These are phyloP conservation scores for Diogma glabrata DNA, from an alignment of 2,888 invertebrate genomes.

Conservation along the genomic window DNA sequence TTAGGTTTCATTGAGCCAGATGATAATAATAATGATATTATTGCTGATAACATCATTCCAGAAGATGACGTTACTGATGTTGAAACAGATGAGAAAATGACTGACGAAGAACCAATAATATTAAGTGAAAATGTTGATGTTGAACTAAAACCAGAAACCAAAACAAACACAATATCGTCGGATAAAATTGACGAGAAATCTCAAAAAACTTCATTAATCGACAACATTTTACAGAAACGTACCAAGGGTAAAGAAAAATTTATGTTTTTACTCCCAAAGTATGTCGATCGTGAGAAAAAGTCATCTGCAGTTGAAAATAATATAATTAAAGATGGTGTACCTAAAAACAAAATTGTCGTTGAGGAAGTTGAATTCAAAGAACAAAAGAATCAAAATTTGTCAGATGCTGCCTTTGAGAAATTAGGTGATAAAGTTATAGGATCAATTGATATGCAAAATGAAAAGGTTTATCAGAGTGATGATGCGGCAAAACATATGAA, in stretches of 20 bases:
- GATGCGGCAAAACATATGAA: constrained; percentile 25
- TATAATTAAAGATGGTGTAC: too few species aligned
- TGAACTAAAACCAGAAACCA: too few species aligned
- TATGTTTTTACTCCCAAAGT: too few species aligned
- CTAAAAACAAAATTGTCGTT: not conserved
- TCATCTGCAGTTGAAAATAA: too few species aligned
- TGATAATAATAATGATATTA: not conserved
- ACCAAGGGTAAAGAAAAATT: too few species aligned
- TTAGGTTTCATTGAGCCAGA: constrained; percentile 3
- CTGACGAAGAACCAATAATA: constrained; percentile 13
- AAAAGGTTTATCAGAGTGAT: constrained; percentile 26
- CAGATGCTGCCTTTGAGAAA: constrained; percentile 33
- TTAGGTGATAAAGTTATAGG: constrained; percentile 31
- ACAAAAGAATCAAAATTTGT: constrained; percentile 24
- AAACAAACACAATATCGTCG: too few species aligned
- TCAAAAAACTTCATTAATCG: too few species aligned
- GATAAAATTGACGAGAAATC: too few species aligned
- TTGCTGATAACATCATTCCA: not conserved
- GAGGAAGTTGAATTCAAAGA: not conserved
- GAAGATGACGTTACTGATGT: too few species aligned
- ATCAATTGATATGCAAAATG: constrained; percentile 27
- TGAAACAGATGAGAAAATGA: constrained; percentile 14
- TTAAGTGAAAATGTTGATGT: not conserved
- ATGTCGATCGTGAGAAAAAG: too few species aligned
- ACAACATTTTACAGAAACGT: too few species aligned